Conservation (phyloP, 2,113 vertebrate species). For the Peromyscus californicus region DNA sequence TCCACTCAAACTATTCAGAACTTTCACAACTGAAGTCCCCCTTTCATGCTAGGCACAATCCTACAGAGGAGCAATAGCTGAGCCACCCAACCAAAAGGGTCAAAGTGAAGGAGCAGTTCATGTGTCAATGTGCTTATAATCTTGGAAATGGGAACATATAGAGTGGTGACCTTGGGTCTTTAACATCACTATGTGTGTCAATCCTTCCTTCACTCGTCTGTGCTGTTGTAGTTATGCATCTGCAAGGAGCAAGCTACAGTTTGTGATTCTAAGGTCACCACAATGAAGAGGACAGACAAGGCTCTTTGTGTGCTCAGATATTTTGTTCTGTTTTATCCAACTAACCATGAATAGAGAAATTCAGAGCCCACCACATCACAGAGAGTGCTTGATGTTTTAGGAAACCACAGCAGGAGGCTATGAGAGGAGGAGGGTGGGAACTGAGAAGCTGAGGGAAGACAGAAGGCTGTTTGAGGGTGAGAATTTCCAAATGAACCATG, state of each 20-base stretch:
- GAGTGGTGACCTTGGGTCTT: background rate
- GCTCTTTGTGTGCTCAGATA: too few relatives aligned
- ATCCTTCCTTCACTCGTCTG: background rate
- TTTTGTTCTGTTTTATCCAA: background rate
- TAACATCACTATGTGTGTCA: background rate
- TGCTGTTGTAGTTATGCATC: background rate
- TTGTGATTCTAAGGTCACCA: background rate
- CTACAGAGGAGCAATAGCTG: rapidly evolving
- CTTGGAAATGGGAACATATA: background rate
- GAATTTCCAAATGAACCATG: background rate
- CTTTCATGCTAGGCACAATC: background rate
- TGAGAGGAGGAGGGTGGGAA: background rate
- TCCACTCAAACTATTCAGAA: background rate
- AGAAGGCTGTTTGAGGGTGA: background rate
- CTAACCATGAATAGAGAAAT: background rate
- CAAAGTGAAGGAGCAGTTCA: background rate
- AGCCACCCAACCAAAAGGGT: background rate
- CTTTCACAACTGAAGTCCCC: too few relatives aligned
- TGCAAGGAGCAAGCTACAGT: background rate
- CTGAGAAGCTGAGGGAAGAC: background rate
- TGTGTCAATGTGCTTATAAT: background rate
- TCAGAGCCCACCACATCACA: background rate
- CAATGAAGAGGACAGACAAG: background rate
- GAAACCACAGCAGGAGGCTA: background rate
- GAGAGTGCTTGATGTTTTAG: background rate